Percentiles rank a stretch among this genome's conserved stretches.
Evolutionary conservation across 2,888 invertebrate genomes (phyloP).

Genomic region (Plusia festucae): DNA sequence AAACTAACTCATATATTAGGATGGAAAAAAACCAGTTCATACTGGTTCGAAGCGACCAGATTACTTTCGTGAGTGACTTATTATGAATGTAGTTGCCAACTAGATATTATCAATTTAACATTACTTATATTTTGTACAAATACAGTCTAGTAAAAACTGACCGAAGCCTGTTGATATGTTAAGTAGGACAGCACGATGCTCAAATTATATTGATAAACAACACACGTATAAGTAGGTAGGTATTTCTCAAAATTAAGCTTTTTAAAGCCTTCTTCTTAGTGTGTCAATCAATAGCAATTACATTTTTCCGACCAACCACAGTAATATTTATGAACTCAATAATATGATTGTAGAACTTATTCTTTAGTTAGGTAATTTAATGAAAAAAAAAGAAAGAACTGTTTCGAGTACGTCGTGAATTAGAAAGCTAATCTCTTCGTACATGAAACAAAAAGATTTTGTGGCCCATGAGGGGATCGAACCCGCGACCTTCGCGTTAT

Average conservation of each 20-base stretch:
- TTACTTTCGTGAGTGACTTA: not conserved
- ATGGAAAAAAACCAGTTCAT: not conserved
- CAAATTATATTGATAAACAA: not conserved
- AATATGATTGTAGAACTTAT: too few relatives aligned
- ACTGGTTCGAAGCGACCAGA: not conserved
- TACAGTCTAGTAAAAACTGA: slow-evolving; percentile 22
- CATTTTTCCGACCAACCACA: too few relatives aligned
- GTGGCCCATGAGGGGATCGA: slow-evolving; percentile 93
- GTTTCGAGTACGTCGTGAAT: too few relatives aligned
- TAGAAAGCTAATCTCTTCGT: too few relatives aligned
- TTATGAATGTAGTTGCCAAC: slow-evolving; percentile 1
- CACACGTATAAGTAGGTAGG: too few relatives aligned
- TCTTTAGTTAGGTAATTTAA: too few relatives aligned
- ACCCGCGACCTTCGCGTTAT: slow-evolving; percentile 94
- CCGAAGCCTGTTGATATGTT: slow-evolving; percentile 11
- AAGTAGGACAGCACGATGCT: not conserved
- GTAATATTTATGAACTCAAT: too few relatives aligned
- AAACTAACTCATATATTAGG: not conserved
- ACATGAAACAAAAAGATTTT: slow-evolving; percentile 65
- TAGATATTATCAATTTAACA: not conserved
- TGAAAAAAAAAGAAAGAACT: too few relatives aligned
- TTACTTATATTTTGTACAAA: slow-evolving; percentile 10
- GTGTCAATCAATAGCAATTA: too few relatives aligned
- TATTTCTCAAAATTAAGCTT: too few relatives aligned
- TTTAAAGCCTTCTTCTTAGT: too few relatives aligned